Percentiles rank a stretch among this genome's conserved stretches.
Evolutionary conservation across 2,888 invertebrate genomes (phyloP).

Genomic region (Corbicula japonica): DNA sequence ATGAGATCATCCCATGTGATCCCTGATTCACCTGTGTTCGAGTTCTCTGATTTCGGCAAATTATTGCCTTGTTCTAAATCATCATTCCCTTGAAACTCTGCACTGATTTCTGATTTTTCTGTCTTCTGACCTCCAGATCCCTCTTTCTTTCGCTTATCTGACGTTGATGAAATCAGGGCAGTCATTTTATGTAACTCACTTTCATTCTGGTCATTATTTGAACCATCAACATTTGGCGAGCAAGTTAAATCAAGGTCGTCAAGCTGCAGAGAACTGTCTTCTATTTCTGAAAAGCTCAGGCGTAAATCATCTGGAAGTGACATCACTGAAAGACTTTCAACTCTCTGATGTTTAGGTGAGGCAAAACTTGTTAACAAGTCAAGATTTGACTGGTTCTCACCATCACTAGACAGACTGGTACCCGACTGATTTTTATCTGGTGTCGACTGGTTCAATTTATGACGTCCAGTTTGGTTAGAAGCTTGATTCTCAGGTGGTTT

Average conservation of each 20-base stretch:
- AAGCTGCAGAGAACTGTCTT: constrained; percentile 52
- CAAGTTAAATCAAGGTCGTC: constrained; percentile 55
- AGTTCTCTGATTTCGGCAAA: constrained; percentile 18
- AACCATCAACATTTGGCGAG: constrained; percentile 36
- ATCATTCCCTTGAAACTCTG: no score
- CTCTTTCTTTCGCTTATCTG: constrained; percentile 14
- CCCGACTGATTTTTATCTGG: neutral
- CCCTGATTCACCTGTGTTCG: neutral
- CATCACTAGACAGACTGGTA: neutral
- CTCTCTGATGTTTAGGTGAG: constrained; percentile 28
- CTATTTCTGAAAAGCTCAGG: constrained; percentile 59
- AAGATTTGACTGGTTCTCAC: constrained; percentile 1
- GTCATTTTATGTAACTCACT: constrained; percentile 19
- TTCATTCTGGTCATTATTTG: constrained; percentile 16
- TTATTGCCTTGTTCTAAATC: no score
- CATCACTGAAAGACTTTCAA: constrained; percentile 48
- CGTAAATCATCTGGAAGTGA: constrained; percentile 60
- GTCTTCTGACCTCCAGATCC: neutral
- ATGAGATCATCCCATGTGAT: constrained; percentile 29
- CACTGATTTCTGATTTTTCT: constrained; percentile 7
- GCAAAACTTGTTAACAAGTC: constrained; percentile 9
- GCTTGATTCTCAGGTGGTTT: neutral
- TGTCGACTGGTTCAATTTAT: no score
- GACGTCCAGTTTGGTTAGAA: no score
- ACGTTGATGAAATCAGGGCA: constrained; percentile 51